Evolutionary conservation across 2,888 invertebrate species (phyloP), one percentile per base, ranked within the genome.

Genomic region (Heteromurus nitidus): DNA sequence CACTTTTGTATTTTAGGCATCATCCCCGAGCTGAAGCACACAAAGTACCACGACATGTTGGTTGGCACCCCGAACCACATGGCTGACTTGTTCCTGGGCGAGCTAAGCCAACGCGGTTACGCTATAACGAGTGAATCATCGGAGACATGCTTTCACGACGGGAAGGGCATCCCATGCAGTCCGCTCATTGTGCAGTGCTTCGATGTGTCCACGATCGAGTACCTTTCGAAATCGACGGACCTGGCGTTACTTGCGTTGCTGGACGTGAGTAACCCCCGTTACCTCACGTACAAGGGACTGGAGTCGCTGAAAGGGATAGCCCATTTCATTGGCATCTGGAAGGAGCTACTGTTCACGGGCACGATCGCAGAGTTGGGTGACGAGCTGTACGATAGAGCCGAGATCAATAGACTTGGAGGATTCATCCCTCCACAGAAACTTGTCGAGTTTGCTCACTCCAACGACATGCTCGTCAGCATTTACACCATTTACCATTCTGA

Each of bases 401-500:
- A 79, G 2, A 80, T 86, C 20, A 82, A 58, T 5, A 26, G 26
- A 16, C n/a, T 82, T 18, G 87, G 86, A 9, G 86, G 87, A 26
- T 85, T 87, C 62, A 55, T 86, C 16, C 80, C 72, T 9, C 68
- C 85, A 0, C 65, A 62, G 9, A 70, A 85, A 2, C 44, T 85
- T 50, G 81, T 79, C 2, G 36, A 20, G 5, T 74, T 65, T 53
- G 82, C 75, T 3, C 69, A 80, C 20, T 11, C 11, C 2, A n/a
- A 74, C 0, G 85, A 84, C 0, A 62, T 87, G 50, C 79, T 84
- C 47, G 65, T 86, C 5, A 82, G 83, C 3, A 68, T 87, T 28
- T 87, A 80, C 50, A 87, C 87, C 0, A 85, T 87, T 42, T 84
- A 86, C 53, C 85, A 85, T 36, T 84, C 85, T 0, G 50, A 80